These are phyloP conservation scores for Phytoseiulus persimilis DNA, from an alignment of 2,888 invertebrate species.

Conservation along the genomic window DNA sequence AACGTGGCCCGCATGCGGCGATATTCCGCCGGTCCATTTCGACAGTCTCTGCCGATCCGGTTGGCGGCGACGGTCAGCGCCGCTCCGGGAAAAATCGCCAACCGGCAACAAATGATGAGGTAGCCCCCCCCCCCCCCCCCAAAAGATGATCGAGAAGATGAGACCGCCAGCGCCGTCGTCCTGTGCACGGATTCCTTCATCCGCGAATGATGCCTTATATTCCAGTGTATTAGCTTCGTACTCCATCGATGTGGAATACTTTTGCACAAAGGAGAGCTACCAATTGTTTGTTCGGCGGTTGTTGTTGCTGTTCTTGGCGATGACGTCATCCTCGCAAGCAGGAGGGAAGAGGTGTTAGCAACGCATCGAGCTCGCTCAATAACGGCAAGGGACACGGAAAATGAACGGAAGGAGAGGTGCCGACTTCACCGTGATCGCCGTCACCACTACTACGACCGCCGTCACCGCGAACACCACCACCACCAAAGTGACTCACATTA, in stretches of 20 bases:
- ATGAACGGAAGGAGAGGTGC: background rate
- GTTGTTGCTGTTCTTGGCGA: background rate
- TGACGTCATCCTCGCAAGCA: background rate
- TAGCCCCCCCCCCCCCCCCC: no score
- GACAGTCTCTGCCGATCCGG: background rate
- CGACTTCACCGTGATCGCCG: background rate
- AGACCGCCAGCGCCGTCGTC: no score
- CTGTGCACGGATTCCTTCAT: no score
- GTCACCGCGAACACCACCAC: background rate
- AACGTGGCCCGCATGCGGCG: background rate
- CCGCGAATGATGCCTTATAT: no score
- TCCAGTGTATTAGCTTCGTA: no score
- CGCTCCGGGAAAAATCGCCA: background rate
- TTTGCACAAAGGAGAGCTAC: background rate
- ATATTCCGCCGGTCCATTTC: background rate
- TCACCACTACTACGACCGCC: background rate
- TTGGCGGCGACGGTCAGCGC: background rate
- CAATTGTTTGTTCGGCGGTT: background rate
- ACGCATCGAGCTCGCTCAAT: background rate
- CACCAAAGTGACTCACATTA: background rate
- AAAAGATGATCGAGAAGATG: no score
- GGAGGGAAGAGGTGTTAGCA: background rate
- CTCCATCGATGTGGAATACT: background rate
- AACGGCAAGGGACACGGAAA: background rate
- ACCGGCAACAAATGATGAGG: background rate